A percentile compares a stretch with the other conserved stretches of the same genome.
Evolutionary conservation across 2,797 vertebrate species (phyloP).

Genomic region (Syngnathus acus): DNA sequence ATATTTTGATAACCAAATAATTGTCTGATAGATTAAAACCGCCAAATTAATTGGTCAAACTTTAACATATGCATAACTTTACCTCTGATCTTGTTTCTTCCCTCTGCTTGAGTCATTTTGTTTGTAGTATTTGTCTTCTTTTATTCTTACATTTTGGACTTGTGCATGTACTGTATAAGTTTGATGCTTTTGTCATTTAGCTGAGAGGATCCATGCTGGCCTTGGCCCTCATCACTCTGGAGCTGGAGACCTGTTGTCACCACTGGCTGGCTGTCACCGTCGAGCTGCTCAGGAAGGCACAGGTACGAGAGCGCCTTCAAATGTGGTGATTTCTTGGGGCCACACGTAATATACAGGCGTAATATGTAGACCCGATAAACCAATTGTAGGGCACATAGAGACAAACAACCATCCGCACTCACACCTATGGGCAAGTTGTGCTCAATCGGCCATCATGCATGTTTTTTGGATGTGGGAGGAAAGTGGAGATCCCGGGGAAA

Average conservation of each 20-base stretch:
- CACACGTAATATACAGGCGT: too few species aligned
- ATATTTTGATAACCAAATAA: not conserved
- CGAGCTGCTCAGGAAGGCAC: conserved; percentile 80
- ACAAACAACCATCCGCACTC: too few species aligned
- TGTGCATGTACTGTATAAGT: not conserved
- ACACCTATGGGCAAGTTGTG: too few species aligned
- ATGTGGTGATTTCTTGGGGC: not conserved
- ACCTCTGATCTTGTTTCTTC: not conserved
- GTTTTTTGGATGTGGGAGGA: too few species aligned
- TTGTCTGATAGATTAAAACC: too few species aligned
- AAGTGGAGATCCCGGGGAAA: too few species aligned
- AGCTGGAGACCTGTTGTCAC: conserved; percentile 91
- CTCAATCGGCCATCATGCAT: too few species aligned
- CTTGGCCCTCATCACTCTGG: conserved; percentile 86
- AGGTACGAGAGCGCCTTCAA: conserved; percentile 43
- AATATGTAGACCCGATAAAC: too few species aligned
- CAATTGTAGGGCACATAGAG: too few species aligned
- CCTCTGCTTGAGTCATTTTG: not conserved
- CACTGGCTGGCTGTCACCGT: conserved; percentile 93
- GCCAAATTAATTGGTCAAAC: too few species aligned
- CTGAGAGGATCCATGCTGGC: conserved; percentile 91
- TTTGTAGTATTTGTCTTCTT: too few species aligned
- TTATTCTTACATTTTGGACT: not conserved
- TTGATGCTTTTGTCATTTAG: conserved; percentile 27
- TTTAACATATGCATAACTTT: not conserved